Base-by-base conservation (phyloP, 37 sponge, comb jelly and placozoan species). In the Mnemiopsis leidyi region DNA sequence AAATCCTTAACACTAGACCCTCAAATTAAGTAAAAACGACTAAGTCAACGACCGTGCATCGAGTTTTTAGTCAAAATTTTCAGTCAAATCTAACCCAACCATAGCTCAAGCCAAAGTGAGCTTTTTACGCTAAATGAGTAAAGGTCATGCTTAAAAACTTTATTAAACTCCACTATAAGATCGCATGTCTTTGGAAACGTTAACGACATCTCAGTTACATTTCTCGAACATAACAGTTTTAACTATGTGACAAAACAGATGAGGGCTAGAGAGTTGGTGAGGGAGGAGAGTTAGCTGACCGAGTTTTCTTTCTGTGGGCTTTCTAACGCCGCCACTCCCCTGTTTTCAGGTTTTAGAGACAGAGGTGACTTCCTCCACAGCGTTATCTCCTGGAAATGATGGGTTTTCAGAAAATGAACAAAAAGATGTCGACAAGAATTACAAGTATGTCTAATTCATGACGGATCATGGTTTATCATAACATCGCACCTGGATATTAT, bases 331-430 rank as follows among this genome's bases (percentile, higher is more conserved):
- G 25, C 35, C 0, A 85, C 90, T 0, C 90, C 90, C 90, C 90
- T 38, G 61, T 85, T 85, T 39, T 85, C 90, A 16, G 90, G 90
- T 26, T 85, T 85, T 21, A 85, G 90, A 38, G 90, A 85, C 90
- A 37, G 25, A 13, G 90, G 90, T 36, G 36, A 85, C 39, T 85
- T 85, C 39, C 90, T 38, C 90, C 90, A 85, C 26, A 85, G 61
- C 7, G 90, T 85, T 38, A 85, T 40, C 25, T 85, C 90, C 90
- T 85, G 90, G 1, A 39, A 23, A 18, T 29, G 75, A 29, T 13
- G 75, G n/a, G n/a, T n/a, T n/a, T n/a, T n/a, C n/a, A n/a, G n/a
- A n/a, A n/a, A n/a, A n/a, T n/a, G n/a, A n/a, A n/a, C n/a, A n/a
- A n/a, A n/a, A n/a, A n/a, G n/a, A n/a, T n/a, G n/a, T n/a, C n/a